Evolutionary conservation across 2,888 invertebrate species (phyloP), one percentile per base, ranked within the genome.

Genomic region (Trichopoda pennipes): DNA sequence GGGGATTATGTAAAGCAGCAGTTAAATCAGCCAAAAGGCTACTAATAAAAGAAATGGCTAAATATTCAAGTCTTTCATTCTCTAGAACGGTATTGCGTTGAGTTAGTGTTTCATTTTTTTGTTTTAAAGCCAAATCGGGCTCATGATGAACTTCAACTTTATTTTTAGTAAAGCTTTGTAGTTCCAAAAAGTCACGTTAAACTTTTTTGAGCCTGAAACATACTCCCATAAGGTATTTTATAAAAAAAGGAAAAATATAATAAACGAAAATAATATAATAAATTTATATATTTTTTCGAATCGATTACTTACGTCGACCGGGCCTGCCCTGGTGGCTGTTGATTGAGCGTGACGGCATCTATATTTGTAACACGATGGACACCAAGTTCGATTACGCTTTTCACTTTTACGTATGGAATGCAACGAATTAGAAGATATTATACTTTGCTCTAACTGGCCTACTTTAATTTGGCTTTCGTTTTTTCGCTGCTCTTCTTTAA

Each of bases 101-200:
- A 51, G 79, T 77, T 16, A 87, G 83, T 9, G 77, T 56, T 55
- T 86, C 78, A 51, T 86, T 58, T 64, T 85, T 84, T 35, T 87
- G 84, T 49, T 85, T 87, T 35, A 88, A 75, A 3, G 85, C 81
- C 10, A 83, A 85, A 38, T 85, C 84, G 4, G 85, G 69, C 16
- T 88, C 87, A 83, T 89, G 86, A 58, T 89, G 86, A 10, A 86
- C 86, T 69, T 87, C 85, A 35, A 86, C 90, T 68, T 93, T 92
- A 80, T 93, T 94, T 88, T 95, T 92, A 1, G 94, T 93, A 80
- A 93, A 92, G 85, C 93, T 93, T 68, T 92, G 90, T 17, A 94
- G 90, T 74, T 93, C 92, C 83, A 92, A 89, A 1, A 92, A 91
- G 83, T 93, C 93, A 68, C 91, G 91, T 83, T 93, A 92, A 6